Percentiles rank a stretch among this genome's conserved stretches.
phyloP scores from a whole-genome alignment of 2,888 invertebrate genomes.

The Steinernema hermaphroditum region DNA sequence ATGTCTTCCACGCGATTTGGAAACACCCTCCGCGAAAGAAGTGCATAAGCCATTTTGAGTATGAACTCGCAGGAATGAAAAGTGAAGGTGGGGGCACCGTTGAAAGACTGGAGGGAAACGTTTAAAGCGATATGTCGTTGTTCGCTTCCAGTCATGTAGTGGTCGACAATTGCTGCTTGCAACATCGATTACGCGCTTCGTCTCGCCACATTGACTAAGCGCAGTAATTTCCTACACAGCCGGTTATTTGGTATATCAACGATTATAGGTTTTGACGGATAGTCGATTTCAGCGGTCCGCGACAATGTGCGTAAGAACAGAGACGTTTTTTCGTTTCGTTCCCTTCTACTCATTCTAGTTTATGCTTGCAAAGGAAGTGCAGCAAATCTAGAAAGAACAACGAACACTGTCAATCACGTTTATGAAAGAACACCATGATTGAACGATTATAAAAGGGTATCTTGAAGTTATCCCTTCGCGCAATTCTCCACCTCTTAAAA shows the following conservation, averaged over 20 bases:
- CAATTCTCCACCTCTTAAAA: too few relatives aligned
- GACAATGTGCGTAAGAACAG: background rate
- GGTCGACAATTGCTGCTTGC: slow-evolving; percentile 16
- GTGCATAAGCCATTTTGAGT: background rate
- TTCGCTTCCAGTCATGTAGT: slow-evolving; percentile 23
- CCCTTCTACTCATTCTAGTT: too few relatives aligned
- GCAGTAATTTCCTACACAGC: slow-evolving; percentile 20
- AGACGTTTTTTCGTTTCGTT: too few relatives aligned
- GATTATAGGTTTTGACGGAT: slow-evolving; percentile 20
- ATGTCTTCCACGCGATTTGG: too few relatives aligned
- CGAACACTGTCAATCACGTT: too few relatives aligned
- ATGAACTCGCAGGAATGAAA: background rate
- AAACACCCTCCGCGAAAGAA: too few relatives aligned
- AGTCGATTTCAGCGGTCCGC: slow-evolving; percentile 2
- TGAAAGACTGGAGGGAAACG: background rate
- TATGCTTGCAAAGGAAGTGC: too few relatives aligned
- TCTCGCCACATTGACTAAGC: slow-evolving; percentile 26
- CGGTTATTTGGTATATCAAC: slow-evolving; percentile 25
- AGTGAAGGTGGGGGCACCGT: background rate
- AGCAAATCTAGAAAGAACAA: too few relatives aligned
- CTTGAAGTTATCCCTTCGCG: too few relatives aligned
- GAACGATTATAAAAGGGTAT: too few relatives aligned
- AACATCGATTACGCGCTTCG: slow-evolving; percentile 28
- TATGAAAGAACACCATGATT: too few relatives aligned
- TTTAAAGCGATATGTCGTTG: slow-evolving; percentile 28